A percentile compares a stretch with the other conserved stretches of the same genome.
These are phyloP conservation scores for Phlogophora meticulosa DNA, from an alignment of 2,888 invertebrate genomes.

Conservation along the genomic window DNA sequence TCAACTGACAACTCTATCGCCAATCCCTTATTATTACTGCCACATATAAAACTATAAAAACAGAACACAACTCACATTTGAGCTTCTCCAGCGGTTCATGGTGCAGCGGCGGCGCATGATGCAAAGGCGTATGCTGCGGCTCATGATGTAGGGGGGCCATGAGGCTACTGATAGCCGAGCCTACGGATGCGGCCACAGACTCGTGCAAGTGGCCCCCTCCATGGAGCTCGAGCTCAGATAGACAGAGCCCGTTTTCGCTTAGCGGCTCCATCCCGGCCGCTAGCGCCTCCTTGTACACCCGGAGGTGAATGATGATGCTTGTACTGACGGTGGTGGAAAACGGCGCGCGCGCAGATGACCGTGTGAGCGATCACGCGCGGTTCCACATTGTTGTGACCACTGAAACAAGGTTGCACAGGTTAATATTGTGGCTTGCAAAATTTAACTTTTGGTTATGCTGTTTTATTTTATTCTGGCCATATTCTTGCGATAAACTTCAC, in stretches of 20 bases:
- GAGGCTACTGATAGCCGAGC: conserved; percentile 90
- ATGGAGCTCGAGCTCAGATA: conserved; percentile 93
- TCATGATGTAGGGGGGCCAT: conserved; percentile 91
- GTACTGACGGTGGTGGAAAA: conserved; percentile 65
- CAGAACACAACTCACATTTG: conserved; percentile 92
- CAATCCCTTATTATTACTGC: neutral
- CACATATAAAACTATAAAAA: neutral
- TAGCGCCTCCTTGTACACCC: conserved; percentile 91
- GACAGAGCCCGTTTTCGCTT: conserved; percentile 93
- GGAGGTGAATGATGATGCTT: conserved; percentile 89
- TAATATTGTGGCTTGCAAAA: neutral
- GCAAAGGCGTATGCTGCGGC: conserved; percentile 91
- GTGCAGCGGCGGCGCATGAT: conserved; percentile 91
- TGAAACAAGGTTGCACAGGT: conserved; percentile 46
- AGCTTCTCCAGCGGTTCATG: conserved; percentile 95
- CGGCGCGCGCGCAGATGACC: conserved; percentile 67
- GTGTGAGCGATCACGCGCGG: conserved; percentile 54
- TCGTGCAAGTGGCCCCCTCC: conserved; percentile 89
- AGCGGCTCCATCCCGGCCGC: conserved; percentile 94
- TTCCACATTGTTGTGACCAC: conserved; percentile 60
- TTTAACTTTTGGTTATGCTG: too few species aligned
- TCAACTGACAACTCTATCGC: too few species aligned
- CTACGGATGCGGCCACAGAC: conserved; percentile 89
- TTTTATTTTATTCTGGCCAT: too few species aligned
- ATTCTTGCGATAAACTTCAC: too few species aligned